Evolutionary conservation across 2,113 vertebrate genomes (phyloP), one percentile per base, ranked within the genome.

Genomic region (Ictidomys tridecemlineatus): DNA sequence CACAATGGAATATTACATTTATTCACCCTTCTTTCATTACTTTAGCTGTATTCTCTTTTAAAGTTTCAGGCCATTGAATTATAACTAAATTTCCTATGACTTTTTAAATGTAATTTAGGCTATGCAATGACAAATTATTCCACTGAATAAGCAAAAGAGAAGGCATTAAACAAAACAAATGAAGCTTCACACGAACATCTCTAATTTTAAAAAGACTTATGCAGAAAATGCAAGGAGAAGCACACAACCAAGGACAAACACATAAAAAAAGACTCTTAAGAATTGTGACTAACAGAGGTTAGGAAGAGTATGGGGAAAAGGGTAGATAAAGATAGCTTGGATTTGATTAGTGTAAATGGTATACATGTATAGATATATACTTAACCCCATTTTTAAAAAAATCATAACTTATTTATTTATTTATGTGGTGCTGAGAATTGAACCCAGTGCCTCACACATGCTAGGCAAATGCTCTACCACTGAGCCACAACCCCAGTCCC

Each of bases 101-200:
- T n/a, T n/a, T n/a, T n/a, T n/a, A n/a, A 94, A 93, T 79, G 56
- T 65, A 74, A 26, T 87, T 91, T 78, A 28, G 24, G 8, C 45
- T 87, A 67, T 83, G 30, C n/a, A 94, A 91, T 67, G 37, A 67
- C 48, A 80, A 78, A 94, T 76, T 85, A 70, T 82, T 82, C 18
- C 37, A 83, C 51, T 82, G 58, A 93, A 76, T 74, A 93, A 85
- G 77, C 77, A 94, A 94, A 94, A 96, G 22, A 73, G 48, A 96
- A 94, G 45, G 17, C 92, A 72, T 87, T 80, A 56, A 90, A 72
- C 24, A 78, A 93, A 96, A 70, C 22, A 51, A 94, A 88, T 84
- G 77, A 70, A 91, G 26, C 78, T 91, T 94, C 86, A 91, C 13
- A 56, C 42, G 39, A 91, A 70, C n/a, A 73, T 74, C 30, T 92